phyloP scores from a whole-genome alignment of 2,113 vertebrate species.

The Symphodus melops region DNA sequence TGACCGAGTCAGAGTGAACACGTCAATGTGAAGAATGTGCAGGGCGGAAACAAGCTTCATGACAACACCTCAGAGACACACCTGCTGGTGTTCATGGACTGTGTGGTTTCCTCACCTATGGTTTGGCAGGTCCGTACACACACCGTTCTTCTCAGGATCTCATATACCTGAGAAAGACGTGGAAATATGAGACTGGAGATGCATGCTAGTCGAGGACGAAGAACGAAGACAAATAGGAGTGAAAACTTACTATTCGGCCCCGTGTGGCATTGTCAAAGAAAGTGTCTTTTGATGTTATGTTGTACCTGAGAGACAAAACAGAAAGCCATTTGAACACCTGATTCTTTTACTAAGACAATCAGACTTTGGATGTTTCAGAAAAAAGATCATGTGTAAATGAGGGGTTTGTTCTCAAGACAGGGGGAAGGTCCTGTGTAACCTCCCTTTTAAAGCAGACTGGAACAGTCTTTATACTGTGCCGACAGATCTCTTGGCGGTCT shows the following conservation, averaged over 20 bases:
- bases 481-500: no score
- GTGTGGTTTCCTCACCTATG: constrained; percentile 86
- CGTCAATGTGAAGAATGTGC: neutral
- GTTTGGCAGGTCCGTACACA: constrained; percentile 91
- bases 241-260: constrained; percentile 92
- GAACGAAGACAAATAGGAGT: neutral
- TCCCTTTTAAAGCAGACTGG: no score
- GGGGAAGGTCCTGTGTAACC: no score
- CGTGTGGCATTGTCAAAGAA: constrained; percentile 97
- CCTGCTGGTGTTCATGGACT: neutral
- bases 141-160: constrained; percentile 93
- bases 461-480: no score
- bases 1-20: neutral
- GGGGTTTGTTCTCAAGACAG: no score
- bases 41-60: neutral
- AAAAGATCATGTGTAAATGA: no score
- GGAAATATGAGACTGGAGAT: constrained; percentile 3
- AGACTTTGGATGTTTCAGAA: no score
- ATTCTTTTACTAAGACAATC: no score
- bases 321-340: neutral
- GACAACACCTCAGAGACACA: neutral
- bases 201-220: neutral
- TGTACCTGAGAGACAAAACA: constrained; percentile 84
- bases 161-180: constrained; percentile 86
- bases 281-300: constrained; percentile 93